Conservation (phyloP, 2,888 invertebrate genomes). For the Parelbella ahira region DNA sequence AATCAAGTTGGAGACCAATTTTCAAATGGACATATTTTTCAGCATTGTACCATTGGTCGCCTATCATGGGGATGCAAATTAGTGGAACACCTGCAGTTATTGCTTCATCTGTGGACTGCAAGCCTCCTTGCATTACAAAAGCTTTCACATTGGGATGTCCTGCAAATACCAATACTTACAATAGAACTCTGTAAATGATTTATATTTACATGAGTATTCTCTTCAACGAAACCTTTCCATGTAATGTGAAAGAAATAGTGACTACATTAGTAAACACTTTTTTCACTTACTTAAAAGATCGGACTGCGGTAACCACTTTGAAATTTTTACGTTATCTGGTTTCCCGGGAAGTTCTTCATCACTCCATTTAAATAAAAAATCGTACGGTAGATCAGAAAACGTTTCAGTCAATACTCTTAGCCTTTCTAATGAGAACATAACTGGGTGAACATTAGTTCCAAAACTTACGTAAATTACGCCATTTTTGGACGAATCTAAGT, state of each 20-base stretch:
- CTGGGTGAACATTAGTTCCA: slow-evolving; percentile 41
- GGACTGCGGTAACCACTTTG: too few relatives aligned
- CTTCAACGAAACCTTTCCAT: too few relatives aligned
- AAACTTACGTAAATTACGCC: too few relatives aligned
- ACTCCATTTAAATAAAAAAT: slow-evolving; percentile 60
- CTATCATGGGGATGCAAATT: slow-evolving; percentile 56
- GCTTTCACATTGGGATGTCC: too few relatives aligned
- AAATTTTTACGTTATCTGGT: slow-evolving; percentile 30
- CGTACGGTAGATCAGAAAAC: slow-evolving; percentile 46
- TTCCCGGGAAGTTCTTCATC: slow-evolving; percentile 33
- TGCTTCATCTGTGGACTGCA: too few relatives aligned
- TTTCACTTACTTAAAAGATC: too few relatives aligned
- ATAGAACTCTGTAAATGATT: too few relatives aligned
- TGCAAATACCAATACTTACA: too few relatives aligned
- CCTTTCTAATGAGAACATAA: slow-evolving; percentile 32
- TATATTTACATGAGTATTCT: too few relatives aligned
- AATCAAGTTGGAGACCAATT: neutral
- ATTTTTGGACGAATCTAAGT: slow-evolving; percentile 41
- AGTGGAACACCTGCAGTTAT: slow-evolving; percentile 57
- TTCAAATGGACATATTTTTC: slow-evolving; percentile 36
- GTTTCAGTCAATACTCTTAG: neutral
- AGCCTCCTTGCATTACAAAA: slow-evolving; percentile 69
- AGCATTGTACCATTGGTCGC: slow-evolving; percentile 58
- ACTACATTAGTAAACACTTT: too few relatives aligned
- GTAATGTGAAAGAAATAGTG: too few relatives aligned